Conservation (phyloP, 2,888 invertebrate species). For the Andrena trimmerana region DNA sequence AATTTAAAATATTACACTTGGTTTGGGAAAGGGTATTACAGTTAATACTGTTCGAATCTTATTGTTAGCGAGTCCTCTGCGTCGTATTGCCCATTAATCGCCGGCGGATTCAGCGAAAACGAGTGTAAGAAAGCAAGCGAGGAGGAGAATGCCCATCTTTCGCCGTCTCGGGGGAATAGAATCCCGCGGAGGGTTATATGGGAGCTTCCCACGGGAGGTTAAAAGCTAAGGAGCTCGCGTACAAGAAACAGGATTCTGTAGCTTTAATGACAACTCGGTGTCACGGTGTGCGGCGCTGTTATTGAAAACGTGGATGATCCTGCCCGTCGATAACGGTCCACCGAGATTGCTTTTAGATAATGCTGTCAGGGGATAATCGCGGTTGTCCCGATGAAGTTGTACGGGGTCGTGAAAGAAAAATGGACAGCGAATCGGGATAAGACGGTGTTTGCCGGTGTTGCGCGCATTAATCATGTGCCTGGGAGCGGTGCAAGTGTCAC, state of each 20-base stretch:
- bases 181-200: neutral
- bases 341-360: constrained; percentile 59
- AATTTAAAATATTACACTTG: too few species aligned
- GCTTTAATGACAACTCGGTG: constrained; percentile 46
- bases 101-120: too few species aligned
- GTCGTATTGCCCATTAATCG: too few species aligned
- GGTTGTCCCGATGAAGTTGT: constrained; percentile 43
- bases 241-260: constrained; percentile 37
- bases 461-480: constrained; percentile 39
- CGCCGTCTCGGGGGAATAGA: neutral
- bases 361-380: constrained; percentile 38
- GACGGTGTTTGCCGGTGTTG: constrained; percentile 22
- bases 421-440: constrained; percentile 42
- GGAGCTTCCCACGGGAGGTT: constrained; percentile 14
- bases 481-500: constrained; percentile 14
- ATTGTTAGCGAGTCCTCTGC: too few species aligned
- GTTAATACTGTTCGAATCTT: too few species aligned
- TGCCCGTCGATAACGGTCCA: constrained; percentile 62
- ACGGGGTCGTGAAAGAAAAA: constrained; percentile 20
- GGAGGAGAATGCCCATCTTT: neutral
- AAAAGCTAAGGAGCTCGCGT: constrained; percentile 11
- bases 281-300: constrained; percentile 37
- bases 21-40: too few species aligned
- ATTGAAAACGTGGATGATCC: constrained; percentile 62
- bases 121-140: too few species aligned